Evolutionary conservation across 2,888 invertebrate genomes (phyloP), one percentile per base, ranked within the genome.

Genomic region (Rhabditoides inermis): DNA sequence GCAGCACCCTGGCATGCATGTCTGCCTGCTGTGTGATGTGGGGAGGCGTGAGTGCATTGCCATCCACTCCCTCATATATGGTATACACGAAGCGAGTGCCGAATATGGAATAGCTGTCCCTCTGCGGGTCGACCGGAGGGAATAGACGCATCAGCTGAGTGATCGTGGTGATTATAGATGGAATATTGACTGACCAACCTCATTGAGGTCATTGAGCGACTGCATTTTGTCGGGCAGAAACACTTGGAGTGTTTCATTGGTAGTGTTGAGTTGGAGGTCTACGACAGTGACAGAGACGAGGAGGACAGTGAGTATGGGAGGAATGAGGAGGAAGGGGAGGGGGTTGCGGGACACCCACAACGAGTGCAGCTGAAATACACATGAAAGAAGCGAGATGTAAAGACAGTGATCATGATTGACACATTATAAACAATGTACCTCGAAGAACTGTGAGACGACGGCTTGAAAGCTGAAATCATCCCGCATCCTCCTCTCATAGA

Each of bases 181-280:
- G 15, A 48, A 39, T 23, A 22, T 44, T 22, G 22, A 46, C 32
- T 37, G 2, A 63, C n/a, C n/a, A n/a, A n/a, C 60, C 42, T 64
- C 58, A 30, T 71, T 61, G 12, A 72, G 51, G 42, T 74, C 61
- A 6, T 53, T 28, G 20, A 75, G 51, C 26, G 73, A 66, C 40
- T 60, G 54, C 61, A 73, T 68, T 30, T 71, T 62, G 45, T 75
- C 75, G n/a, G 75, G 75, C 20, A 75, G 64, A 49, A 75, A 75
- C 44, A 75, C 69, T 55, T 64, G 61, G 22, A 66, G 46, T 2
- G 67, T 65, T 40, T 67, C 65, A 45, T 64, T 67, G 7, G 61
- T 60, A 22, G 61, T 50, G 37, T 65, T 63, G 42, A 67, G 30
- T 40, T 61, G 63, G 30, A 65, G 61, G 39, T 65, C 55, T 5